phyloP scores from a whole-genome alignment of 2,888 invertebrate species.

The Hemaris fuciformis region DNA sequence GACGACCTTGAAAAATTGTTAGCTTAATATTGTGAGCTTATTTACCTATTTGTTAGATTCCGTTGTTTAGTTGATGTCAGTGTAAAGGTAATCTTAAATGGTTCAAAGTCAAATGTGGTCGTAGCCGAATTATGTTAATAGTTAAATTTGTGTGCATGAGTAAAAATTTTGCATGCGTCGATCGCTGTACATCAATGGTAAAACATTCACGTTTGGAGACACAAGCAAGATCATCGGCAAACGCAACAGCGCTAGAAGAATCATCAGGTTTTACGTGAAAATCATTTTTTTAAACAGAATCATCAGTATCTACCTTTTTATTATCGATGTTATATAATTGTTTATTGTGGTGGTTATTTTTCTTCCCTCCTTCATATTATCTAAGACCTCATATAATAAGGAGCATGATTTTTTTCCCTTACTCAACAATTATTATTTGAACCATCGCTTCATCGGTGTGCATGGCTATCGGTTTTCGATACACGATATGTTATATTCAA shows the following conservation, averaged over 20 bases:
- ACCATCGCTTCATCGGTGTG: conserved; percentile 65
- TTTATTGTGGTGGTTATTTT: conserved; percentile 51
- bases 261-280: conserved; percentile 40
- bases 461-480: conserved; percentile 68
- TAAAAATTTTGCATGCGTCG: conserved; percentile 54
- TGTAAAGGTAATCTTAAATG: conserved; percentile 48
- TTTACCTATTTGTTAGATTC: conserved; percentile 43
- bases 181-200: conserved; percentile 37
- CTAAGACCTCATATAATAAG: conserved; percentile 72
- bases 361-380: conserved; percentile 48
- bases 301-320: conserved; percentile 30
- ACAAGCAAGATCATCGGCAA: conserved; percentile 40
- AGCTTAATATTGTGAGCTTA: conserved; percentile 30
- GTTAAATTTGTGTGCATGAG: conserved; percentile 53
- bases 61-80: conserved; percentile 50
- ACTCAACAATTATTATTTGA: conserved; percentile 42
- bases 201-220: conserved; percentile 39
- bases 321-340: conserved; percentile 50
- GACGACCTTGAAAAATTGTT: conserved; percentile 30
- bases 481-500: conserved; percentile 52
- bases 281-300: conserved; percentile 29
- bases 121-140: conserved; percentile 40
- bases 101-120: conserved; percentile 39
- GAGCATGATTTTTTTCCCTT: conserved; percentile 61
- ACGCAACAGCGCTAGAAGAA: conserved; percentile 40